Conservation (phyloP, 2,113 vertebrate genomes). For the Anser brachyrhynchus region DNA sequence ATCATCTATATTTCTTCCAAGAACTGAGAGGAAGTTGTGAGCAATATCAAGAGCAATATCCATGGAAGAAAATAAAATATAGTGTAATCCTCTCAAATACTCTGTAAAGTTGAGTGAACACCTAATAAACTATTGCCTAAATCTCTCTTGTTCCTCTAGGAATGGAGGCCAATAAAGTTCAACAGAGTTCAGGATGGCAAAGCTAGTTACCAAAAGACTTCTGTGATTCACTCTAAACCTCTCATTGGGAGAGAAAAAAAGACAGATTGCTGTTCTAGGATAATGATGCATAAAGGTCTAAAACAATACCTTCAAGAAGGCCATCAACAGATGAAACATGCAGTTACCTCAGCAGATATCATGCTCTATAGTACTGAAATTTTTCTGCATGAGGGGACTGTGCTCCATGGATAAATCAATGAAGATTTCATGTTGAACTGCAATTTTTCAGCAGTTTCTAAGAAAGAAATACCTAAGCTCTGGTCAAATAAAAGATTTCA, state of each 20-base stretch:
- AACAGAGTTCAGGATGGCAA: background rate
- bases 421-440: background rate
- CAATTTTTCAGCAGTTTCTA: background rate
- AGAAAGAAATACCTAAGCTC: background rate
- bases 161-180: background rate
- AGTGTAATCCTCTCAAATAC: background rate
- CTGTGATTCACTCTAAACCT: background rate
- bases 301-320: background rate
- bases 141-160: background rate
- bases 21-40: background rate
- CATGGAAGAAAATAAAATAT: background rate
- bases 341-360: background rate
- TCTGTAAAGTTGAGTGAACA: background rate
- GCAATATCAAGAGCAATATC: background rate
- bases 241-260: background rate
- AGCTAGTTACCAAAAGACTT: background rate
- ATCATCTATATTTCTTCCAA: background rate
- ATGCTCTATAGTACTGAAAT: background rate
- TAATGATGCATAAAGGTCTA: background rate
- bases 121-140: background rate
- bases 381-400: background rate
- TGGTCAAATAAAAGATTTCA: background rate
- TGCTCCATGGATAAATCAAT: background rate
- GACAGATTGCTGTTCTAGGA: background rate
- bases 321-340: background rate